Evolutionary conservation across 1,140 invertebrate genomes (phyloP), one percentile per base, ranked within the genome.

Genomic region (Phenacoccus solenopsis): DNA sequence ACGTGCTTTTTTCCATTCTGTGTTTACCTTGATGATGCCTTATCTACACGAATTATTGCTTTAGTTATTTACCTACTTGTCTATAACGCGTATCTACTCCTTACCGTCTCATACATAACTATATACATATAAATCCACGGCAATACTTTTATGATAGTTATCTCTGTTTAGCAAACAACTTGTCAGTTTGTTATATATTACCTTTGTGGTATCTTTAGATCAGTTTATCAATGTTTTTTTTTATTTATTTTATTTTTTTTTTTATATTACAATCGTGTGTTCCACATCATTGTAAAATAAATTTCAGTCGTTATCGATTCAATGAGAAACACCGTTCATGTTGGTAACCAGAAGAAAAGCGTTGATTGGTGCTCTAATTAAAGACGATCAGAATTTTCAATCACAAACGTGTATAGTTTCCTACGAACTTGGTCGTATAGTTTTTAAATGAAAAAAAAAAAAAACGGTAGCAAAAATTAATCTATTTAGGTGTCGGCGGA

Each of bases 101-200:
- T 64, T 64, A 64, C 59, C 12, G 59, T 64, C 59, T 64, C 59
- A 64, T 27, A 64, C 25, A 25, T 64, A 64, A 64, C 59, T 64
- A 64, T 64, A 27, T 64, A 24, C 20, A 49, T 49, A 49, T 16
- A 49, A 49, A 49, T 49, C 38, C 38, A 49, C 59, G 22, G 59
- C 59, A 64, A 25, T 64, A 64, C 22, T 64, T 64, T 64, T 64
- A 64, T 64, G 59, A 64, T 64, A 64, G 59, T 64, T 64, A 64
- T 64, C 59, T 64, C 20, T 25, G 59, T 64, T 64, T 64, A 64
- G 59, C 59, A 64, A 64, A 64, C 59, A 64, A 64, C 59, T 64
- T 64, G 59, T 64, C 59, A 64, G 59, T 64, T 64, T 64, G 59
- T 64, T 64, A 64, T 64, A 64, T 64, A 64, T 64, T 64, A 64